Evolutionary conservation across 2,113 vertebrate genomes (phyloP), one percentile per base, ranked within the genome.

Genomic region (Cygnus atratus): DNA sequence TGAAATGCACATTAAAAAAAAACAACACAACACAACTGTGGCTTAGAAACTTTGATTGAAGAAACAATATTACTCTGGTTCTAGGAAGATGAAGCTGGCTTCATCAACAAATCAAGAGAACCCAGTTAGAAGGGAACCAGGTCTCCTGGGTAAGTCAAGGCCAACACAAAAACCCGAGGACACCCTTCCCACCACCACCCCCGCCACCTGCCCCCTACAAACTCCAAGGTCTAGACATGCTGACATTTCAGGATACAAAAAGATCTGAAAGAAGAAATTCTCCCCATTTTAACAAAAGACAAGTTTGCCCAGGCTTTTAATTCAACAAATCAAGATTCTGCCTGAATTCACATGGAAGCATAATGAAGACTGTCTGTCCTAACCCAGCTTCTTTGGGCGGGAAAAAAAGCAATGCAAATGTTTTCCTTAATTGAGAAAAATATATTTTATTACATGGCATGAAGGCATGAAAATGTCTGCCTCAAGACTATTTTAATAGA

Each of bases 401-500:
- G 26, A 41, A 68, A 80, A 77, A 91, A 90, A 74, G n/a, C 6
- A 41, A 74, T 39, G 50, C 6, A 93, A 92, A 84, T 41, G 4
- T 67, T 74, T 86, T 54, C 21, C 28, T 76, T 90, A 91, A 88
- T 7, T 81, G 31, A 84, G 59, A 71, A 94, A 95, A 88, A 88
- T 26, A 11, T 15, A 28, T 46, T 84, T 82, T 75, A 52, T 57
- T 75, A 26, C 20, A 29, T 9, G 3, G 20, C 31, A 76, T 33
- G 33, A 90, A 87, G 24, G 20, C 31, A 79, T n/a, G 33, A 90
- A 87, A 20, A 94, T 68, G 70, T 83, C 54, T 83, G 59, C 52
- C 57, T 74, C 43, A 90, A 71, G 28, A 72, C 29, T 91, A 65
- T 74, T 86, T 91, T 70, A 80, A 55, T 52, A 88, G 74, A 29